Base-by-base conservation (phyloP, 2,113 vertebrate genomes). In the Rattus rattus region DNA sequence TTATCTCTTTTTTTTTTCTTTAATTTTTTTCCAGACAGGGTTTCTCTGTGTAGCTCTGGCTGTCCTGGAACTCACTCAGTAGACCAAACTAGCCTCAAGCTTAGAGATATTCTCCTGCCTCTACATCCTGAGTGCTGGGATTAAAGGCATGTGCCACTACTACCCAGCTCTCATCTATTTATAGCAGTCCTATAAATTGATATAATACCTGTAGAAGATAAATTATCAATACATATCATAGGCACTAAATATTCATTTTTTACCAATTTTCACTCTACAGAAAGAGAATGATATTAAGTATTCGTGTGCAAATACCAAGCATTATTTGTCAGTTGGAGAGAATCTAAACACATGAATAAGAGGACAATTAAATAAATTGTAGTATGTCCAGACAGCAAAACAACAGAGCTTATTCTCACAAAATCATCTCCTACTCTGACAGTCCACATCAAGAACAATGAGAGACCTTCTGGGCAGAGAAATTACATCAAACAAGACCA, bases 151-250 rank as follows among this genome's bases (percentile, higher is more conserved):
- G 33, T 0, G 17, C 36, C 54, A 59, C 80, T 20, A 13, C 11
- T 20, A 83, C 36, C n/a, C 1, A 4, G 12, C 22, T 56, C 81
- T 84, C 22, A 52, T 70, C 47, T 77, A 52, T 54, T 93, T 89
- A 84, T 93, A 79, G n/a, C 65, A n/a, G 30, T 88, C 47, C 14
- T 96, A 77, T 39, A 76, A 92, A 47, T 49, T 83, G 20, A 84
- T 63, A 84, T 63, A 26, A 84, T 73, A 65, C 52, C 77, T 80
- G 61, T 83, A 84, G 61, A 54, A 86, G 24, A n/a, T 19, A 94
- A 94, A 87, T 63, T 75, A 54, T 26, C 69, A 85, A 91, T 69
- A 93, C 90, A 73, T 85, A 84, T 39, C 10, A 83, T 88, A 95
- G 33, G 12, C 12, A 36, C 63, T 90, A 87, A 80, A 73, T 84